Conservation (phyloP, 1,140 invertebrate species). For the Andrena cerasifolii region DNA sequence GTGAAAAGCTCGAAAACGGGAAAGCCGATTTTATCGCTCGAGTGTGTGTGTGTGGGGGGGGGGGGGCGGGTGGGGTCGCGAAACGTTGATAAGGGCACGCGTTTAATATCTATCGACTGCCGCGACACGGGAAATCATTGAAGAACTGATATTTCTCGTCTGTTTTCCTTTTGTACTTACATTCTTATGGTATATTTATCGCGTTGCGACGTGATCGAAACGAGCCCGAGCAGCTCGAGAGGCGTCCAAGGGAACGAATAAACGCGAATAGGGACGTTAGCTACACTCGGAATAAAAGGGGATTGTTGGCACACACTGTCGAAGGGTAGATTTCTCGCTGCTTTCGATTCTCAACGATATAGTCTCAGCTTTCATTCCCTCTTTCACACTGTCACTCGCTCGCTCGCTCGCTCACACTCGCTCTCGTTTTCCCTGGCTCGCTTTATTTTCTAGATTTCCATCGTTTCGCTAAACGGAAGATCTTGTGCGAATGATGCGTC, state of each 20-base stretch:
- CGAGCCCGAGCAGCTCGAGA: constrained; percentile 3
- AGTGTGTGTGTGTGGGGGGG: too few relatives aligned
- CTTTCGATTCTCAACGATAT: constrained; percentile 45
- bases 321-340: constrained; percentile 62
- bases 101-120: constrained; percentile 41
- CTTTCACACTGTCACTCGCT: constrained; percentile 5
- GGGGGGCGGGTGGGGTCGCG: too few relatives aligned
- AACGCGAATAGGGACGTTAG: constrained; percentile 52
- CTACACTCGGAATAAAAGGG: constrained; percentile 57
- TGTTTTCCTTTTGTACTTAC: constrained; percentile 58
- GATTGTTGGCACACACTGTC: constrained; percentile 81
- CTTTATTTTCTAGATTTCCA: constrained; percentile 47
- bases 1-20: neutral
- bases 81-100: constrained; percentile 16
- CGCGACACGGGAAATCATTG: constrained; percentile 42
- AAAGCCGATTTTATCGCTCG: constrained; percentile 3
- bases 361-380: constrained; percentile 15
- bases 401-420: constrained; percentile 17
- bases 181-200: constrained; percentile 29
- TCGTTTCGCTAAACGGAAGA: constrained; percentile 66
- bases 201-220: constrained; percentile 26
- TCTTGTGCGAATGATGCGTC: constrained; percentile 65
- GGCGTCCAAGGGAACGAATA: constrained; percentile 48
- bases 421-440: neutral
- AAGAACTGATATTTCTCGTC: constrained; percentile 35